phyloP scores from a whole-genome alignment of 2,797 vertebrate genomes.

The Mionectes olivaceus region DNA sequence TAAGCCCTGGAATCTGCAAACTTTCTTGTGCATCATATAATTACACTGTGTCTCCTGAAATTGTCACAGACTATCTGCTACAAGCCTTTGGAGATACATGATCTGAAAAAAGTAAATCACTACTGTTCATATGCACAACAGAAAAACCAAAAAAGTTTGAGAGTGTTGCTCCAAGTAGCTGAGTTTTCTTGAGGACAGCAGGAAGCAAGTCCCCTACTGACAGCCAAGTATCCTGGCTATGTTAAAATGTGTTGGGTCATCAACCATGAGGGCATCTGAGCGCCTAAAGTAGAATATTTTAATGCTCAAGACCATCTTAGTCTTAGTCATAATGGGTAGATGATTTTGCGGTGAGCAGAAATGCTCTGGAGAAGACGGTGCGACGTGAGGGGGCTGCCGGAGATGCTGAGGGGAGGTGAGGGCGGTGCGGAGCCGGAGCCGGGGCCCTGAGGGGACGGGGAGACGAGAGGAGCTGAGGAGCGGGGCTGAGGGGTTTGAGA shows the following conservation, averaged over 20 bases:
- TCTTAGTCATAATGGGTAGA: background rate
- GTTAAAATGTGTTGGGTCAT: background rate
- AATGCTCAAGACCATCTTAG: background rate
- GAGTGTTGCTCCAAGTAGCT: background rate
- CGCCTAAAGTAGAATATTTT: background rate
- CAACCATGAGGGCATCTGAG: background rate
- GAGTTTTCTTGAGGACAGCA: background rate
- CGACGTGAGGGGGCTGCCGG: background rate
- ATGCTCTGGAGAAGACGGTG: accelerated
- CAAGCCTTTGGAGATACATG: background rate
- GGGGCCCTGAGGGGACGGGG: no score
- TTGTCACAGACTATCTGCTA: background rate
- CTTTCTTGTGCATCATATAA: background rate
- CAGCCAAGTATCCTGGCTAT: background rate
- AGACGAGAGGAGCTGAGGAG: background rate
- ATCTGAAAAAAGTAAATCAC: background rate
- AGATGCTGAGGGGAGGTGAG: background rate
- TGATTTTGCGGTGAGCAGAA: background rate
- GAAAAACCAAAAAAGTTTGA: background rate
- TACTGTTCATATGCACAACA: background rate
- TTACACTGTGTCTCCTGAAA: background rate
- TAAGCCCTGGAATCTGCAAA: background rate
- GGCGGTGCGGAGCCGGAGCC: no score
- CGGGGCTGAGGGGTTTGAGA: accelerated
- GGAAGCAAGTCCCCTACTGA: background rate